Evolutionary conservation across 2,888 invertebrate species (phyloP).

Genomic region (Volucella bombylans): DNA sequence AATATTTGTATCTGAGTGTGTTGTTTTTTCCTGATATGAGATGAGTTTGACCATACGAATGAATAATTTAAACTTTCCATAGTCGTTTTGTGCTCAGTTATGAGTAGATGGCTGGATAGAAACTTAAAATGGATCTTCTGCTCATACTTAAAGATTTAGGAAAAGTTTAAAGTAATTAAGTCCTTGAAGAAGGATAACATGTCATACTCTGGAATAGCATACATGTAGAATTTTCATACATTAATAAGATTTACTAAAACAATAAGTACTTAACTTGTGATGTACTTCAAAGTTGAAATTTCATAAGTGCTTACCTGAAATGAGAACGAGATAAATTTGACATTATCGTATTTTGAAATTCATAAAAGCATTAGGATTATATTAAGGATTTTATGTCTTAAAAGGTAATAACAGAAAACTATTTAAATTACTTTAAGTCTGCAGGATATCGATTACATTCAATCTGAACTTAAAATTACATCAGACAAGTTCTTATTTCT

Average conservation of each 20-base stretch:
- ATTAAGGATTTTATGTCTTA: background rate
- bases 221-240: background rate
- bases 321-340: background rate
- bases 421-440: too few relatives aligned
- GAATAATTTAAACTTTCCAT: conserved; percentile 52
- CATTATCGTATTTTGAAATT: background rate
- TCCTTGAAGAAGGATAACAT: too few relatives aligned
- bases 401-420: too few relatives aligned
- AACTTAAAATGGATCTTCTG: background rate
- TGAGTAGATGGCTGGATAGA: background rate
- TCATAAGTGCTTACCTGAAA: conserved; percentile 35
- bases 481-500: too few relatives aligned
- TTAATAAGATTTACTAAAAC: background rate
- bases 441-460: too few relatives aligned
- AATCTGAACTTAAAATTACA: too few relatives aligned
- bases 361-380: background rate
- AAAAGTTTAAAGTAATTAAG: conserved; percentile 19
- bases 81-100: conserved; percentile 22
- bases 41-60: conserved; percentile 38
- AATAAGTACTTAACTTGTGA: conserved; percentile 2
- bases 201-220: too few relatives aligned
- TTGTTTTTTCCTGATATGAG: conserved; percentile 36
- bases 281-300: background rate
- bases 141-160: conserved; percentile 9
- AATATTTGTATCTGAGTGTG: background rate